Evolutionary conservation across 2,113 vertebrate genomes (phyloP).

Genomic region (Chroicocephalus ridibundus): DNA sequence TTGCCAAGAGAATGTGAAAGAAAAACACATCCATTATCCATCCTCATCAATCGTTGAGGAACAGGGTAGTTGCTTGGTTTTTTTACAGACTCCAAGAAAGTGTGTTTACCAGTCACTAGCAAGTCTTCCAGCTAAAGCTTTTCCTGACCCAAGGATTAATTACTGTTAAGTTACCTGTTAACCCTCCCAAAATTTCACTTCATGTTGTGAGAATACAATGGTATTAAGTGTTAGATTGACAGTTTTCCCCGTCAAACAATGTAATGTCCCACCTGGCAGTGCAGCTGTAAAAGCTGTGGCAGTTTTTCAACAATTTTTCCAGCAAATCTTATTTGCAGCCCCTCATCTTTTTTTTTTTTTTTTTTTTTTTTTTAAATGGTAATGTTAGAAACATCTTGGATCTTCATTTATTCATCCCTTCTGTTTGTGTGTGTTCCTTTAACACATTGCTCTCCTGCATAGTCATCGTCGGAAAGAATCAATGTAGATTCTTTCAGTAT

Average conservation of each 20-base stretch:
- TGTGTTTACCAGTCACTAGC: constrained; percentile 34
- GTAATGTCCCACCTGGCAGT: constrained; percentile 45
- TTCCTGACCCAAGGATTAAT: constrained; percentile 57
- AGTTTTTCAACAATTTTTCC: neutral
- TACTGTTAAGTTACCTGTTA: constrained; percentile 41
- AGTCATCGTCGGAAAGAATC: neutral
- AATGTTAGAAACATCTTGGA: neutral
- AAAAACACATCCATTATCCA: neutral
- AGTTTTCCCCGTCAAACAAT: constrained; percentile 14
- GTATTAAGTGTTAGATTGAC: constrained; percentile 13
- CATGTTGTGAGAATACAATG: constrained; percentile 31
- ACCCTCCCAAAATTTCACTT: constrained; percentile 31
- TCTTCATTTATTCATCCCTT: neutral
- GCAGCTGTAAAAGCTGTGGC: constrained; percentile 29
- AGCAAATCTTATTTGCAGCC: neutral
- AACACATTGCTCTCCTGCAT: neutral
- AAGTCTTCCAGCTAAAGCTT: constrained; percentile 7
- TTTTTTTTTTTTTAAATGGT: neutral
- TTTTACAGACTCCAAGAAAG: neutral
- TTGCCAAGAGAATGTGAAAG: neutral
- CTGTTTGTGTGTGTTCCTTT: neutral
- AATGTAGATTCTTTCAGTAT: no score
- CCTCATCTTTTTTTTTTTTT: neutral
- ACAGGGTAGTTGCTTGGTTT: neutral
- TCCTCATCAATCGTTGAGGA: neutral